Conservation (phyloP, 2,113 vertebrate species). For the Phaethon lepturus region DNA sequence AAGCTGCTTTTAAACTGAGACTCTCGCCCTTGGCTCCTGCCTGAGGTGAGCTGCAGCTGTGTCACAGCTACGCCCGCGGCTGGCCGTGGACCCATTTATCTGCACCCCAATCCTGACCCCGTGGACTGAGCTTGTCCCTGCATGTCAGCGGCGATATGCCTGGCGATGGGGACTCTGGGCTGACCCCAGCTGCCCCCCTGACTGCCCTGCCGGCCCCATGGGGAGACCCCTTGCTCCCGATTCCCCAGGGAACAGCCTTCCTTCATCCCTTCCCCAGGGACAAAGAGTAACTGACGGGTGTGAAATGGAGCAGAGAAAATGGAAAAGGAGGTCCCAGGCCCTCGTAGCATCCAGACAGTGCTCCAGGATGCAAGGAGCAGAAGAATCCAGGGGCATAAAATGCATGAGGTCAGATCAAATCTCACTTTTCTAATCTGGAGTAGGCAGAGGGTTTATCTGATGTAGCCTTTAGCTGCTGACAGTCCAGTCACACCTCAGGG, state of each 20-base stretch:
- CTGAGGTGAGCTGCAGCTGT: neutral
- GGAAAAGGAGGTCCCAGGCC: neutral
- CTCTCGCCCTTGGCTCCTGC: neutral
- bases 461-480: neutral
- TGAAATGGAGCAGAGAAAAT: neutral
- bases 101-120: neutral
- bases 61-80: neutral
- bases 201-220: neutral
- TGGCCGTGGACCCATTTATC: neutral
- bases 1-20: neutral
- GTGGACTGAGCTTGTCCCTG: neutral
- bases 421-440: neutral
- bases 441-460: neutral
- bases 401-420: neutral
- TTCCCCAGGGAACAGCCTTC: neutral
- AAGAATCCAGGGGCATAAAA: neutral
- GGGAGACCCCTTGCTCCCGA: neutral
- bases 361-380: neutral
- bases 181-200: accelerated
- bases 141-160: neutral
- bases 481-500: neutral
- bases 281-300: accelerated
- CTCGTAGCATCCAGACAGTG: neutral
- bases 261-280: neutral
- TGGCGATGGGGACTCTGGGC: neutral